Percentiles rank a stretch among this genome's conserved stretches.
Conservation (phyloP, 2,888 invertebrate species). For the Exocentrus adspersus region DNA sequence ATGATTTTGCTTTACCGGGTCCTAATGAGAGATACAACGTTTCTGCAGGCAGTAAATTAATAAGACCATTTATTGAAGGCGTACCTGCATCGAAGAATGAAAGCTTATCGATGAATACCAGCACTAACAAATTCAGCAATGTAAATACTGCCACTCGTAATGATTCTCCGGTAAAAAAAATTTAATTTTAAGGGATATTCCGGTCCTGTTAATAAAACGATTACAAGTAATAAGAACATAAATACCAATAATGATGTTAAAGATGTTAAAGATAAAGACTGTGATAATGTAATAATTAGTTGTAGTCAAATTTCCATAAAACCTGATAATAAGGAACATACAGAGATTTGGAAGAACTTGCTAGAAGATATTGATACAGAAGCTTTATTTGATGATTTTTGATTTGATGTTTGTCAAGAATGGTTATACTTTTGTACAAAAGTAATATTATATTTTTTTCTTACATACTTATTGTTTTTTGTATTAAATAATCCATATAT, state of each 20-base stretch:
- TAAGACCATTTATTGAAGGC: neutral
- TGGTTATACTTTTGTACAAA: no score
- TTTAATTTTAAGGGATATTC: conserved; percentile 27
- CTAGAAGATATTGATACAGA: conserved; percentile 52
- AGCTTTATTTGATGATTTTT: conserved; percentile 54
- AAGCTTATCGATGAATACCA: no score
- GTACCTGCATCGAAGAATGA: neutral
- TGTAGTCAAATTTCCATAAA: conserved; percentile 37
- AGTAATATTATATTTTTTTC: no score
- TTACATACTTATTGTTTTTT: no score
- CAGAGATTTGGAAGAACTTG: conserved; percentile 46
- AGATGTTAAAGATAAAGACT: neutral
- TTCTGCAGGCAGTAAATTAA: conserved; percentile 5
- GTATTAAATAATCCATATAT: no score
- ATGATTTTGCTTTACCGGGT: no score
- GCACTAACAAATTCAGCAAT: no score
- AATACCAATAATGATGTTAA: neutral
- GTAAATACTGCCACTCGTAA: neutral
- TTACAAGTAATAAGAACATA: neutral
- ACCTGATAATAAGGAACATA: conserved; percentile 42
- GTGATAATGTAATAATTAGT: conserved; percentile 30
- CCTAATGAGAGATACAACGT: neutral
- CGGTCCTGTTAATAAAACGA: neutral
- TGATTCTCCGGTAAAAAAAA: neutral
- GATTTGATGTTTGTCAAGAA: conserved; percentile 27